Conservation (phyloP, 2,113 vertebrate species). For the Camarhynchus parvulus region DNA sequence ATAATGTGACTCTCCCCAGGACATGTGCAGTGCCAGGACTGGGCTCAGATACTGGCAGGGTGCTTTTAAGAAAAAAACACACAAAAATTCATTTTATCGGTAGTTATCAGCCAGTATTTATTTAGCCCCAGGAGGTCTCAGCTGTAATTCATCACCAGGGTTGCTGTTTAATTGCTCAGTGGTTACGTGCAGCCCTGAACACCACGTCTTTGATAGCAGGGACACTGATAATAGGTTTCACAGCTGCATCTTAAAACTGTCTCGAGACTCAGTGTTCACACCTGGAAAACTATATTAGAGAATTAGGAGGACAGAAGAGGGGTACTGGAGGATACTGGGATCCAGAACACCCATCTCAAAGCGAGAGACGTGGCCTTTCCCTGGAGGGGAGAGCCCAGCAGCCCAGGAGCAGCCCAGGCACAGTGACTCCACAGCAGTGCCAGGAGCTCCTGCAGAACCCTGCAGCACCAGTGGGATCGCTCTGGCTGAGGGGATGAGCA, state of each 20-base stretch:
- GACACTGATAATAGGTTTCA: slow-evolving; percentile 36
- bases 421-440: accelerated
- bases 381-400: background rate
- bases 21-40: background rate
- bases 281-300: background rate
- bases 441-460: background rate
- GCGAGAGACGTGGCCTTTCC: background rate
- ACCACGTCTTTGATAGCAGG: slow-evolving; percentile 13
- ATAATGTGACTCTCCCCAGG: background rate
- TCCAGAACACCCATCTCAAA: background rate
- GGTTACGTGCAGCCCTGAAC: slow-evolving; percentile 54
- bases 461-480: accelerated
- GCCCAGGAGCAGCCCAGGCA: accelerated
- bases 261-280: background rate
- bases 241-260: slow-evolving; percentile 47
- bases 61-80: background rate
- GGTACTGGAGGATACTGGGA: background rate
- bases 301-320: background rate
- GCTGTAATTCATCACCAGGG: slow-evolving; percentile 49
- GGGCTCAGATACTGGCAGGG: background rate
- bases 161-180: slow-evolving; percentile 39
- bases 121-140: slow-evolving; percentile 41
- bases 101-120: slow-evolving; percentile 19
- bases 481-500: accelerated
- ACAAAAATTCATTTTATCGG: slow-evolving; percentile 1